phyloP scores from a whole-genome alignment of 2,888 invertebrate species.

The Epiblema foenella region DNA sequence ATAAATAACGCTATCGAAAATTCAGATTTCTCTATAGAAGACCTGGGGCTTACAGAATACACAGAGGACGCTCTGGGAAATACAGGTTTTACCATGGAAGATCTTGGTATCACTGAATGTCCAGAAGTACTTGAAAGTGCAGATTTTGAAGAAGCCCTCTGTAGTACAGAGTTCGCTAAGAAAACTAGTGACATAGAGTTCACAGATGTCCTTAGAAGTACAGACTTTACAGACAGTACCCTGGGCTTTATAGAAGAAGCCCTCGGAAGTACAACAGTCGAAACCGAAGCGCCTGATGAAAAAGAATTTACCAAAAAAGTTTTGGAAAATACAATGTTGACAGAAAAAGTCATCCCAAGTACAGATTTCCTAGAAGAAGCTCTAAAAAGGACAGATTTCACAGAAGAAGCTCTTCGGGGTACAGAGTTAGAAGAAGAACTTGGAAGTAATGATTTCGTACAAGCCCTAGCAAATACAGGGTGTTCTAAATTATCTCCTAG shows the following conservation, averaged over 20 bases:
- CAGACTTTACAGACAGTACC: slow-evolving; percentile 1
- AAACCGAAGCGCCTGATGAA: too few relatives aligned
- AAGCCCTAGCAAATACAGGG: neutral
- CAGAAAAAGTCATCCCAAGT: neutral
- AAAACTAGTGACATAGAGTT: neutral
- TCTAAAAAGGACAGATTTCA: neutral
- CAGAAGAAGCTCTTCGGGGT: neutral
- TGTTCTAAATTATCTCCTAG: neutral
- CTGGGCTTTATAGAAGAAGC: neutral
- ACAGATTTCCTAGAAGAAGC: slow-evolving; percentile 11
- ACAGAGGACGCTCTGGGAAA: neutral
- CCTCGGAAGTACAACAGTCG: neutral
- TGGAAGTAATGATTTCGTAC: slow-evolving; percentile 7
- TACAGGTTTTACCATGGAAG: slow-evolving; percentile 7
- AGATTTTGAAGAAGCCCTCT: slow-evolving; percentile 7
- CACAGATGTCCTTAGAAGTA: neutral
- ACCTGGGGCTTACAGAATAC: slow-evolving; percentile 4
- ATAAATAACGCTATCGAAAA: slow-evolving; percentile 11
- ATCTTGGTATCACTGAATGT: neutral
- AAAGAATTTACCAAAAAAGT: too few relatives aligned
- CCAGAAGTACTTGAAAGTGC: neutral
- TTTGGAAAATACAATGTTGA: neutral
- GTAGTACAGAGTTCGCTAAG: slow-evolving; percentile 5
- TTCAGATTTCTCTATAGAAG: slow-evolving; percentile 12
- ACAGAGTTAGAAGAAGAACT: neutral